Base-by-base conservation (phyloP, 2,888 invertebrate species). In the Plutella xylostella region DNA sequence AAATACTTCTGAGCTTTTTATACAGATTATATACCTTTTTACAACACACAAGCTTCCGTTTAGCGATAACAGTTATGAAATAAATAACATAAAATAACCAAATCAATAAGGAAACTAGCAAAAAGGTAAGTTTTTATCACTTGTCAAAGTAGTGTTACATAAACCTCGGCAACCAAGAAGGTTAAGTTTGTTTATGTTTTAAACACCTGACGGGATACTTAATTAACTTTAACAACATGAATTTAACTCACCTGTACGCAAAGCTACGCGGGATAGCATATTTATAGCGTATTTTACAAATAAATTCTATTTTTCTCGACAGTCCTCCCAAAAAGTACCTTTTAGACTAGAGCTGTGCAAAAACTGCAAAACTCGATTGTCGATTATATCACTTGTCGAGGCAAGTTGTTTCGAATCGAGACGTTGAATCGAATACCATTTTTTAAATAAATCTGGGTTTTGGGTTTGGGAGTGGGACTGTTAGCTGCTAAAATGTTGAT, bases 181-280 rank as follows among this genome's bases (percentile, higher is more conserved):
- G 74, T 71, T 71, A 69, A 54, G 56, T 48, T 47, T 37, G 52
- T 60, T 63, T 59, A 55, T 48, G 45, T 28, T 51, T 50, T 28
- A n/a, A n/a, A n/a, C n/a, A n/a, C n/a, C n/a, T n/a, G n/a, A n/a
- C n/a, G n/a, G n/a, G n/a, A n/a, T n/a, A n/a, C n/a, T n/a, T 28
- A 28, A 28, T 2, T n/a, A 28, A 28, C 3, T 9, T 2, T 28
- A 50, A 46, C 38, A 39, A 45, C 22, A 40, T 50, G 43, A 53
- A 53, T 49, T 49, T 46, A 41, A 68, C 77, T 72, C 86, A 90
- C 90, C 88, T 84, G 89, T 84, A 71, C 89, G 86, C 73, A 89
- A 82, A 73, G 88, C 86, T 70, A 87, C 85, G 64, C 89, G 88
- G 58, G 90, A 90, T 68, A 90, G 76, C 90, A 90, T 90, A 83